A percentile compares a stretch with the other conserved stretches of the same genome.
phyloP scores from a whole-genome alignment of 2,888 invertebrate genomes.

The Drosophila borealis region DNA sequence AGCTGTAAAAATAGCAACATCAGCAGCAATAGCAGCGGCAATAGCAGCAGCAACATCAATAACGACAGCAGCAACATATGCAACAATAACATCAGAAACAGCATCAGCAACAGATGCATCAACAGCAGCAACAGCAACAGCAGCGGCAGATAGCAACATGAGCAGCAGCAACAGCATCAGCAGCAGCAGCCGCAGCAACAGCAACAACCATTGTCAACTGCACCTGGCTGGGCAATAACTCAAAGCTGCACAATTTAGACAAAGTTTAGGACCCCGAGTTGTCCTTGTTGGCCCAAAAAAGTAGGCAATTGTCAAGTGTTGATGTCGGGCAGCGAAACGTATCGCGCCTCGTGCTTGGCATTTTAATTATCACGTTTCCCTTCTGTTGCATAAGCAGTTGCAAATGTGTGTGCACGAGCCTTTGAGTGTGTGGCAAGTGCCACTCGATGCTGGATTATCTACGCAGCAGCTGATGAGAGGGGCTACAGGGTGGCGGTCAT shows the following conservation, averaged over 20 bases:
- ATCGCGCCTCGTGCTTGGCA: constrained; percentile 59
- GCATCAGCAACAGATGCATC: constrained; percentile 23
- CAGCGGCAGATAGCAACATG: background rate
- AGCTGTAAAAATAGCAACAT: background rate
- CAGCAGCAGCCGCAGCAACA: background rate
- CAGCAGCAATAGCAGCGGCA: constrained; percentile 27
- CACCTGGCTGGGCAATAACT: constrained; percentile 61
- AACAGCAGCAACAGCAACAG: constrained; percentile 30
- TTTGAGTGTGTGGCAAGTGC: constrained; percentile 39
- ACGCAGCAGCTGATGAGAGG: constrained; percentile 47
- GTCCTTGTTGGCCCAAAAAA: constrained; percentile 26
- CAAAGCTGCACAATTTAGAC: constrained; percentile 47
- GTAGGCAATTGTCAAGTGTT: constrained; percentile 52
- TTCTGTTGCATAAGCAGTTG: constrained; percentile 47
- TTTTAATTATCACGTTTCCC: constrained; percentile 72
- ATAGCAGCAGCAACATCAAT: background rate
- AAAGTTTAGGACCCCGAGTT: constrained; percentile 35
- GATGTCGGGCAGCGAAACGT: constrained; percentile 12
- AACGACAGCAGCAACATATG: constrained; percentile 33
- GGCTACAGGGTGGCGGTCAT: constrained; percentile 2
- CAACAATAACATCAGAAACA: constrained; percentile 13
- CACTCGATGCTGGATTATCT: constrained; percentile 67
- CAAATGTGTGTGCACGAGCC: constrained; percentile 15
- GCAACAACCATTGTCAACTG: constrained; percentile 56
- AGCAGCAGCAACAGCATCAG: constrained; percentile 7